These are phyloP conservation scores for Tribolium freemani DNA, from an alignment of 2,888 invertebrate genomes.

Conservation along the genomic window DNA sequence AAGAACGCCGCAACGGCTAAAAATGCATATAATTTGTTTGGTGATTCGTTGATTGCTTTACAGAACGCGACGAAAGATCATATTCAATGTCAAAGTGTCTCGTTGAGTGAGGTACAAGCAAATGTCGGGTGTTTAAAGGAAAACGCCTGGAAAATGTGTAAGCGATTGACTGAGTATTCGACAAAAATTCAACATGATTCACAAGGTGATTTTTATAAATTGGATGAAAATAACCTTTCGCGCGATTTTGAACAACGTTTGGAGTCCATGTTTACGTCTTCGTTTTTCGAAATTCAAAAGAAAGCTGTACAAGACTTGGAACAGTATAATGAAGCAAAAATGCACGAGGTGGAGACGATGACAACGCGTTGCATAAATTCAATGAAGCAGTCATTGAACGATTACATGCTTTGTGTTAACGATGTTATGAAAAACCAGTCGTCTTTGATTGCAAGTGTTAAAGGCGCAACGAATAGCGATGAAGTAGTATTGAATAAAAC, in stretches of 20 bases:
- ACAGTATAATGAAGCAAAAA: conserved; percentile 8
- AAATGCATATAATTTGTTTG: conserved; percentile 6
- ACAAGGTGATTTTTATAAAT: not conserved
- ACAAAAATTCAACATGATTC: not conserved
- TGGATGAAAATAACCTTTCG: not conserved
- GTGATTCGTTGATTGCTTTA: conserved; percentile 5
- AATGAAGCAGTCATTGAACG: conserved; percentile 13
- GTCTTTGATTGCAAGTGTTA: conserved; percentile 9
- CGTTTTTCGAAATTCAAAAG: not conserved
- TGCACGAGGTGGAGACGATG: conserved; percentile 12
- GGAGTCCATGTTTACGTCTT: not conserved
- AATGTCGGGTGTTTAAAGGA: conserved; percentile 13
- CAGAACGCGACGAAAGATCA: conserved; percentile 1
- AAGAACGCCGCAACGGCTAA: conserved; percentile 7
- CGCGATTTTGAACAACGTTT: not conserved
- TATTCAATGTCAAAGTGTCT: not conserved
- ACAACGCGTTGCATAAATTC: conserved; percentile 10
- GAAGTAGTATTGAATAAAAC: not conserved
- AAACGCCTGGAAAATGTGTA: conserved; percentile 21
- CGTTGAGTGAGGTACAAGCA: not conserved
- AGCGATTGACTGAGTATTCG: conserved; percentile 1
- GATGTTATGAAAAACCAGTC: conserved; percentile 20
- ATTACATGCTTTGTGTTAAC: conserved; percentile 22
- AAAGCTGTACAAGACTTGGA: conserved; percentile 6
- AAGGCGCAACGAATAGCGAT: not conserved